Conservation (phyloP, 1,140 invertebrate genomes). For the Tetramorium parvispinum region DNA sequence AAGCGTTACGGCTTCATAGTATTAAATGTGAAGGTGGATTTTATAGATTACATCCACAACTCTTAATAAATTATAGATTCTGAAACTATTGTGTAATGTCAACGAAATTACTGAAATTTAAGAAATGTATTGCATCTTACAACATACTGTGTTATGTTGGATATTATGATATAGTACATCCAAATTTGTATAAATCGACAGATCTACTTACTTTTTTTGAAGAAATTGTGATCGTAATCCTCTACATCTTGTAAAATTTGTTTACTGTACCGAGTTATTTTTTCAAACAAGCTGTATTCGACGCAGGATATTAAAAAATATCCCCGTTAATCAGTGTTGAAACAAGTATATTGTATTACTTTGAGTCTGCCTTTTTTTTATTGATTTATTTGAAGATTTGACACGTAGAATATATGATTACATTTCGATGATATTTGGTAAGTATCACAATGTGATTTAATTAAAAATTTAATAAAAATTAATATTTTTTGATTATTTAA, state of each 20-base stretch:
- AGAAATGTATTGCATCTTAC: not conserved
- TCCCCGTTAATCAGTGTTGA: not conserved
- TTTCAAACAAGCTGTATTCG: not conserved
- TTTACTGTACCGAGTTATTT: not conserved
- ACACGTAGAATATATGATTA: not conserved
- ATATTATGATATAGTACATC: not conserved
- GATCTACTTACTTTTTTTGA: not conserved
- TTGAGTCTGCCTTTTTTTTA: not conserved
- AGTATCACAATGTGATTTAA: not conserved
- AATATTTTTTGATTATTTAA: not conserved
- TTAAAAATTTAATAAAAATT: constrained; percentile 1
- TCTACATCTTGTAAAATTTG: constrained; percentile 5
- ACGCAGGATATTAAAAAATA: not conserved
- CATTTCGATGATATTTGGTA: not conserved
- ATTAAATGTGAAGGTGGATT: constrained; percentile 12
- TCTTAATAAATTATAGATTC: constrained; percentile 46
- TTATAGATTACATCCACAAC: not conserved
- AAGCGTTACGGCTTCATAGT: constrained; percentile 1
- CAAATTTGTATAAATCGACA: constrained; percentile 10
- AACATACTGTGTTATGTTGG: not conserved
- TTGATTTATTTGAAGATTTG: not conserved
- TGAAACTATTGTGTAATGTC: not conserved
- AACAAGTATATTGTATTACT: not conserved
- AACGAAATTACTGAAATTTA: not conserved
- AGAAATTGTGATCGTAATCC: not conserved